Conservation (phyloP, 2,888 invertebrate species). For the Leptinotarsa rubiginosa region DNA sequence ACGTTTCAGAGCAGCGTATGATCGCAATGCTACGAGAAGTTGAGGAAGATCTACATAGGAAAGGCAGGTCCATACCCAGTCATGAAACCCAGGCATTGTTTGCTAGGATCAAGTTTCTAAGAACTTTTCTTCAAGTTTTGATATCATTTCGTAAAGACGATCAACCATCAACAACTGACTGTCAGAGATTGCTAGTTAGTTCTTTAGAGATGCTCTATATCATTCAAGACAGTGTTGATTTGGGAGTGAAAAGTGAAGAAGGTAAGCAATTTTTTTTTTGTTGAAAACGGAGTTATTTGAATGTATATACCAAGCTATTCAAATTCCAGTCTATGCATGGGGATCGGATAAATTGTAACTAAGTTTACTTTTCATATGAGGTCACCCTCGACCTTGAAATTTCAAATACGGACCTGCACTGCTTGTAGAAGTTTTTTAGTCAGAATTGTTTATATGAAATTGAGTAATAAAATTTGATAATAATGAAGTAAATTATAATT, state of each 20-base stretch:
- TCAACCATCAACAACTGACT: slow-evolving; percentile 77
- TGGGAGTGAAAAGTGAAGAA: slow-evolving; percentile 73
- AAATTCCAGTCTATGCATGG: neutral
- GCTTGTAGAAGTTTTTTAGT: too few relatives aligned
- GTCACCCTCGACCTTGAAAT: too few relatives aligned
- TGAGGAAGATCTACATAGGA: slow-evolving; percentile 88
- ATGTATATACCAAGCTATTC: neutral
- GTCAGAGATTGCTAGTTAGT: slow-evolving; percentile 83
- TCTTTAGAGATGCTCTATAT: slow-evolving; percentile 86
- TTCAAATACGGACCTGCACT: too few relatives aligned
- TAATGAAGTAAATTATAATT: too few relatives aligned
- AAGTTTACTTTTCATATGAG: too few relatives aligned
- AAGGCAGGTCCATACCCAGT: slow-evolving; percentile 70
- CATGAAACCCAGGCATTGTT: slow-evolving; percentile 75
- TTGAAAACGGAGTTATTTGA: neutral
- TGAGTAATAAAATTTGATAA: too few relatives aligned
- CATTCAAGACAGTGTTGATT: slow-evolving; percentile 80
- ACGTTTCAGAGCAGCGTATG: slow-evolving; percentile 84
- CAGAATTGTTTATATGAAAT: too few relatives aligned
- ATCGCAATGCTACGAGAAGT: slow-evolving; percentile 87
- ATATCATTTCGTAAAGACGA: slow-evolving; percentile 72
- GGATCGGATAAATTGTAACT: too few relatives aligned
- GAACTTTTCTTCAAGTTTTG: slow-evolving; percentile 87
- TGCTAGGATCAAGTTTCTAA: slow-evolving; percentile 86
- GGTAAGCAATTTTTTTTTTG: slow-evolving; percentile 41